Percentiles rank a stretch among this genome's conserved stretches.
These are phyloP conservation scores for Diglossa brunneiventris DNA, from an alignment of 2,113 vertebrate genomes.

Conservation along the genomic window DNA sequence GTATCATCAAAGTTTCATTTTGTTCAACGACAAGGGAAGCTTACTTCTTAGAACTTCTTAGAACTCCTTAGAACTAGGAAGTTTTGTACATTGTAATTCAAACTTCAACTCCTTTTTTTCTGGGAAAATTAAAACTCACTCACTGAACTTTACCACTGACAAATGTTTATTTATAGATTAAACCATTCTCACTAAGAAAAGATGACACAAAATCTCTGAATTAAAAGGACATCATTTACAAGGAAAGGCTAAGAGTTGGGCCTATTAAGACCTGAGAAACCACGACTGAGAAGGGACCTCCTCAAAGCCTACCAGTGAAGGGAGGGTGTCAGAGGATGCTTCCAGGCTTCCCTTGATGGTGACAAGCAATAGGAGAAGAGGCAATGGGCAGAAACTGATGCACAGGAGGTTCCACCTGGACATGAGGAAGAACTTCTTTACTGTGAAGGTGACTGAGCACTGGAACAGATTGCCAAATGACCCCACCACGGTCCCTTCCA, in stretches of 20 bases:
- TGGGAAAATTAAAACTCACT: background rate
- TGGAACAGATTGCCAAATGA: background rate
- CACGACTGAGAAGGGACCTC: accelerated
- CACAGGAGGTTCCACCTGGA: background rate
- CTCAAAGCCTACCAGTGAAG: background rate
- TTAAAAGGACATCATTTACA: background rate
- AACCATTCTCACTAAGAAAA: background rate
- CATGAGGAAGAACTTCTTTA: background rate
- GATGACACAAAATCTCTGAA: background rate
- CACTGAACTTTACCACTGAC: background rate
- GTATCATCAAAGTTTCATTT: background rate
- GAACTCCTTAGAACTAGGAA: background rate
- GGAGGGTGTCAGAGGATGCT: background rate
- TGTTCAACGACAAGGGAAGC: background rate
- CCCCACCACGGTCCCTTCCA: background rate
- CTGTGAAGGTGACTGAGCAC: background rate
- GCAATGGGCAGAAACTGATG: background rate
- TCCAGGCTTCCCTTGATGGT: background rate
- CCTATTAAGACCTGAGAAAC: background rate
- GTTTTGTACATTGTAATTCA: background rate
- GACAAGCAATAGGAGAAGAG: background rate
- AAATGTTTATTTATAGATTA: background rate
- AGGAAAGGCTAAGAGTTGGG: background rate
- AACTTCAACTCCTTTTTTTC: background rate
- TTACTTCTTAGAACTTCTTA: background rate